phyloP scores from a whole-genome alignment of 2,113 vertebrate species.

The Nothocercus nigrocapillus region DNA sequence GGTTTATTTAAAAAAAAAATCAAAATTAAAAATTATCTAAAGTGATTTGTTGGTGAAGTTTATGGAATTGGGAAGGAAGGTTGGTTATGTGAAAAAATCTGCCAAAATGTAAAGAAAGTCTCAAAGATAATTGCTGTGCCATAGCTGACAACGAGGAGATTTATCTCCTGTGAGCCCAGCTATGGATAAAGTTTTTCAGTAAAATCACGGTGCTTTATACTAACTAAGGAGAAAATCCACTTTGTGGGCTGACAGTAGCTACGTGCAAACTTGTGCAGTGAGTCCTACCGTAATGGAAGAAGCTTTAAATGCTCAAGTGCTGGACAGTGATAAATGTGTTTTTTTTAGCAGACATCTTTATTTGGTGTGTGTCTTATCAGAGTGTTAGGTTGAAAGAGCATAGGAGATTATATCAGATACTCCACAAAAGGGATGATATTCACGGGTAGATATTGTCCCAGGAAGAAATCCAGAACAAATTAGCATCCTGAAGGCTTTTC shows the following conservation, averaged over 20 bases:
- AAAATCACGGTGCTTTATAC: neutral
- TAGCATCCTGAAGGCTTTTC: neutral
- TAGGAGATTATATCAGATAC: neutral
- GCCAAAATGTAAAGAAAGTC: neutral
- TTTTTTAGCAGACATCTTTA: neutral
- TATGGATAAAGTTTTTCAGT: neutral
- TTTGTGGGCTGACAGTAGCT: neutral
- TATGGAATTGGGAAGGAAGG: neutral
- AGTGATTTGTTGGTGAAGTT: neutral
- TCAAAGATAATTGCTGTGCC: neutral
- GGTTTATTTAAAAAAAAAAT: neutral
- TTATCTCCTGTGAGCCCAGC: neutral
- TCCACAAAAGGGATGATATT: neutral
- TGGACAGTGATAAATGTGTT: neutral
- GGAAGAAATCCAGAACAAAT: neutral
- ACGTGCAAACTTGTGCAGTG: neutral
- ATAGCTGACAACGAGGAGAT: neutral
- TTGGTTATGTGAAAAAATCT: neutral
- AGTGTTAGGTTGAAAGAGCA: neutral
- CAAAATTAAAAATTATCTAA: neutral
- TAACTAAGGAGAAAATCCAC: neutral
- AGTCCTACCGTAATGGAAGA: neutral
- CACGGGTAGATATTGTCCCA: neutral
- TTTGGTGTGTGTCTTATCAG: fast-evolving
- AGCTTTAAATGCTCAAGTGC: neutral